Conservation (phyloP, 2,888 invertebrate genomes). For the Eupithecia vulgata region DNA sequence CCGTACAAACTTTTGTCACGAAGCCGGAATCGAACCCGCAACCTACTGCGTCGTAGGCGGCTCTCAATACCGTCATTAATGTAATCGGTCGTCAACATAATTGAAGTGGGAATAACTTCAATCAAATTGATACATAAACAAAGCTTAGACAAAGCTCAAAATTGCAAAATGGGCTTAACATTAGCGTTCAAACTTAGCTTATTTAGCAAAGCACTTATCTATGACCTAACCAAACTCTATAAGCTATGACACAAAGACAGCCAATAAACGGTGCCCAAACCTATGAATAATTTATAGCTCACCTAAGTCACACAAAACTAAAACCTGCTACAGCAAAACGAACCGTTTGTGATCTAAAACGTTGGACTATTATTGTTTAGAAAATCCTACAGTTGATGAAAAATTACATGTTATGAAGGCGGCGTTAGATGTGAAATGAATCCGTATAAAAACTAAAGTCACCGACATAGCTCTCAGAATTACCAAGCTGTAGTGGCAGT, state of each 20-base stretch:
- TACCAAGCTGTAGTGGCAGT: no score
- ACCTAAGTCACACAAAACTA: slow-evolving; percentile 43
- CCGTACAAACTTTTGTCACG: no score
- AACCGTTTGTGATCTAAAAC: neutral
- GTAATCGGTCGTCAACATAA: no score
- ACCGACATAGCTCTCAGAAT: no score
- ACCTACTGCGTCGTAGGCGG: no score
- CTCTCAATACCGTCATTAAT: no score
- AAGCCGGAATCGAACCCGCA: no score
- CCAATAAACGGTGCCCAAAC: slow-evolving; percentile 35
- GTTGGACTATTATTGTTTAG: neutral
- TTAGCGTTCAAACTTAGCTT: neutral
- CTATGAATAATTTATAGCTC: slow-evolving; percentile 49
- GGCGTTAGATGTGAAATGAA: no score
- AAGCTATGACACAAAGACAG: slow-evolving; percentile 32
- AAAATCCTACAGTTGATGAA: neutral
- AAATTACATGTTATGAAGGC: no score
- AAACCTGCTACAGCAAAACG: slow-evolving; percentile 38
- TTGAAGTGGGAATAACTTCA: no score
- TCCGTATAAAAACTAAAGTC: no score
- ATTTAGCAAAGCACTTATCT: neutral
- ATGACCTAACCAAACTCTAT: slow-evolving; percentile 16
- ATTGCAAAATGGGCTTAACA: neutral
- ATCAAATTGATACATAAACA: neutral
- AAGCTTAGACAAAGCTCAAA: neutral